These are phyloP conservation scores for Coregonus sp. DNA, from an alignment of 2,797 vertebrate species.

Conservation along the genomic window DNA sequence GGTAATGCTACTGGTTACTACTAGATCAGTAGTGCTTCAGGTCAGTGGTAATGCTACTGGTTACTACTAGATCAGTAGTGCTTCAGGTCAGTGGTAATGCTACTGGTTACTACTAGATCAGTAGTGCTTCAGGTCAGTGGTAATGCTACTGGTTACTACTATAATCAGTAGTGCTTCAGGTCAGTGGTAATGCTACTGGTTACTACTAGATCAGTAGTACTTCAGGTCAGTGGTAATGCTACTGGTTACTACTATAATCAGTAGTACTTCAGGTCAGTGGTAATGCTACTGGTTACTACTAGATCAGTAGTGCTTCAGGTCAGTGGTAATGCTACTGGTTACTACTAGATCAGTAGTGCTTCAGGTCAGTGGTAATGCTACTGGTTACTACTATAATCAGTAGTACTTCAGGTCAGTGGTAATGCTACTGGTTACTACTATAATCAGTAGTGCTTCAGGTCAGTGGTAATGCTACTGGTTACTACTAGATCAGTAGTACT, in stretches of 20 bases:
- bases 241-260: too few relatives aligned
- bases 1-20: not conserved
- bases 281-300: not conserved
- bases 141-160: not conserved
- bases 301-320: not conserved
- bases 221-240: not conserved
- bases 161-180: too few relatives aligned
- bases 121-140: not conserved
- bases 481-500: too few relatives aligned
- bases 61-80: too few relatives aligned
- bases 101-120: too few relatives aligned
- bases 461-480: not conserved
- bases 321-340: not conserved
- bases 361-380: not conserved
- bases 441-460: not conserved
- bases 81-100: not conserved
- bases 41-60: not conserved
- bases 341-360: too few relatives aligned
- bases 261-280: not conserved
- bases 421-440: not conserved
- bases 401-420: not conserved
- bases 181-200: not conserved
- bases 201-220: too few relatives aligned
- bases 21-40: too few relatives aligned
- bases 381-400: too few relatives aligned